Evolutionary conservation across 2,113 vertebrate species (phyloP).

Genomic region (Eclectus roratus): DNA sequence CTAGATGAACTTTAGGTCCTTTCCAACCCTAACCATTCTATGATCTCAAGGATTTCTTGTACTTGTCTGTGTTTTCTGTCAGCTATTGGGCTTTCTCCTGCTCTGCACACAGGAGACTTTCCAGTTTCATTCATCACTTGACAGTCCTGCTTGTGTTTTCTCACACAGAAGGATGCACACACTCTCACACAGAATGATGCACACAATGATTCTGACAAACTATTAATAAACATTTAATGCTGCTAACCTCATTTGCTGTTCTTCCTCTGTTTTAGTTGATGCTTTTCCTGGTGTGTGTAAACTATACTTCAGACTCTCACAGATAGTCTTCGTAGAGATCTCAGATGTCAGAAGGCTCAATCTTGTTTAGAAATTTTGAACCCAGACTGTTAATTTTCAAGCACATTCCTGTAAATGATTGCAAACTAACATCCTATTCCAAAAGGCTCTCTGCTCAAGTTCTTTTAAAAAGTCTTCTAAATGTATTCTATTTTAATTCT

Average conservation of each 20-base stretch:
- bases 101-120: accelerated
- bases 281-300: not conserved
- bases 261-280: not conserved
- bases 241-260: not conserved
- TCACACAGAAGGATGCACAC: not conserved
- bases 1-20: not conserved
- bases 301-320: not conserved
- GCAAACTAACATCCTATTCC: not conserved
- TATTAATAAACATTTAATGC: not conserved
- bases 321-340: not conserved
- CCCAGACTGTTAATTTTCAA: not conserved
- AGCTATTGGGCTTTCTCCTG: not conserved
- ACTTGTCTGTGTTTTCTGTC: not conserved
- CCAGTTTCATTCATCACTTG: not conserved
- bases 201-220: not conserved
- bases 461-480: not conserved
- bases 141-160: not conserved
- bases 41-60: not conserved
- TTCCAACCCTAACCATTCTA: not conserved
- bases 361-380: not conserved
- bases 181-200: not conserved
- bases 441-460: not conserved
- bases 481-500: not conserved
- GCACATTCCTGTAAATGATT: not conserved
- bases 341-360: not conserved